A percentile compares a stretch with the other conserved stretches of the same genome.
Conservation (phyloP, 2,113 vertebrate genomes). For the Etheostoma cragini region DNA sequence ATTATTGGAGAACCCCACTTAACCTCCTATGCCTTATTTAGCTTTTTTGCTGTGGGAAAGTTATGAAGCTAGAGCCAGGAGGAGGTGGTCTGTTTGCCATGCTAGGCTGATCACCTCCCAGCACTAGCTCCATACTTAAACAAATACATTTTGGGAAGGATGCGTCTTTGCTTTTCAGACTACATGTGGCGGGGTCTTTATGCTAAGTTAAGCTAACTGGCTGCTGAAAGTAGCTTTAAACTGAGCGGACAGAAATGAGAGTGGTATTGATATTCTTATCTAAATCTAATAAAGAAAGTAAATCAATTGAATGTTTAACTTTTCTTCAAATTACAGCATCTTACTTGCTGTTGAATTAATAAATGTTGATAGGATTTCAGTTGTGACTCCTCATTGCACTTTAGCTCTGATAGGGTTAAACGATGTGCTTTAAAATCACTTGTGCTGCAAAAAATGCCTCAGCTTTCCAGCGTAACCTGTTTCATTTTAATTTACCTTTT, state of each 20-base stretch:
- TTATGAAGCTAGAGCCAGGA: too few relatives aligned
- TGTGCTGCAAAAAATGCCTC: not conserved
- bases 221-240: too few relatives aligned
- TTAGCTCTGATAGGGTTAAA: conserved; percentile 3
- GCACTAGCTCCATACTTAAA: not conserved
- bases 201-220: too few relatives aligned
- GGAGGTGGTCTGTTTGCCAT: not conserved
- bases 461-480: not conserved
- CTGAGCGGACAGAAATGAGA: too few relatives aligned
- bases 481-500: conserved; percentile 19
- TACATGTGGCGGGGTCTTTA: too few relatives aligned
- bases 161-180: not conserved
- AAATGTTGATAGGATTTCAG: not conserved
- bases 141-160: not conserved
- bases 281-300: not conserved
- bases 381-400: not conserved
- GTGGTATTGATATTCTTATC: not conserved
- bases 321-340: not conserved
- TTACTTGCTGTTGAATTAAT: not conserved
- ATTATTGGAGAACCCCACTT: not conserved
- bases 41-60: not conserved
- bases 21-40: not conserved
- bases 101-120: not conserved
- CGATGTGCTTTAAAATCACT: conserved; percentile 7
- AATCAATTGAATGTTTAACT: not conserved